Base-by-base conservation (phyloP, 2,888 invertebrate species). In the Troides oblongomaculatus region DNA sequence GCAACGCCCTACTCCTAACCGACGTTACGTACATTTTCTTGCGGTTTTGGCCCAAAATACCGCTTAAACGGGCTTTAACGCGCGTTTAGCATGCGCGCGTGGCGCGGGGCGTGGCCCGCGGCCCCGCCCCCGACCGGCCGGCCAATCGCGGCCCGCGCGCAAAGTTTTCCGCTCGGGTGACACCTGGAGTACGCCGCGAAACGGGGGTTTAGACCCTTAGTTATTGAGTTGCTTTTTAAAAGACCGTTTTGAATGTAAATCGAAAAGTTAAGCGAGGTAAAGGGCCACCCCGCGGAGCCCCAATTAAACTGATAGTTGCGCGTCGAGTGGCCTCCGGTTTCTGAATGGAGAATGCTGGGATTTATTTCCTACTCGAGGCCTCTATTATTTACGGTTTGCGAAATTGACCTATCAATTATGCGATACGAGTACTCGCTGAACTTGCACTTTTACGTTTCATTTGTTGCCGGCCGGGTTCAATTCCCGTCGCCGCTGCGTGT, bases 221-320 rank as follows among this genome's bases (percentile, higher is more conserved):
- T 87, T 92, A 90, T 91, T 86, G 88, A 89, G 91, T 92, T 89
- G 86, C 82, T 84, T 90, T 89, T 90, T 88, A 90, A 92, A 91
- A 89, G 85, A 82, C 88, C 91, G 90, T 89, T 92, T 92, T 92
- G 91, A 91, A 91, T 92, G 89, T 92, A 92, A 92, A 92, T 92
- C 89, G 91, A 89, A 92, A 92, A 92, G 91, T 92, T 92, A 91
- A 86, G 86, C 87, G 86, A 80, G 84, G 87, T 87, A 87, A 90
- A 92, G 89, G 87, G 90, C 84, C 83, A 84, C 46, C 84, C 86
- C 82, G 84, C 81, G 81, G 87, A 84, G 79, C 84, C 83, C 91
- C 92, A 92, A 92, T 92, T 92, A 91, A 85, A 91, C 89, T 89
- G 87, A 89, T 90, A 90, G 89, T 87, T 85, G 82, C 79, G 77